Evolutionary conservation across 2,888 invertebrate species (phyloP), one percentile per base, ranked within the genome.

Genomic region (Autographa pulchrina): DNA sequence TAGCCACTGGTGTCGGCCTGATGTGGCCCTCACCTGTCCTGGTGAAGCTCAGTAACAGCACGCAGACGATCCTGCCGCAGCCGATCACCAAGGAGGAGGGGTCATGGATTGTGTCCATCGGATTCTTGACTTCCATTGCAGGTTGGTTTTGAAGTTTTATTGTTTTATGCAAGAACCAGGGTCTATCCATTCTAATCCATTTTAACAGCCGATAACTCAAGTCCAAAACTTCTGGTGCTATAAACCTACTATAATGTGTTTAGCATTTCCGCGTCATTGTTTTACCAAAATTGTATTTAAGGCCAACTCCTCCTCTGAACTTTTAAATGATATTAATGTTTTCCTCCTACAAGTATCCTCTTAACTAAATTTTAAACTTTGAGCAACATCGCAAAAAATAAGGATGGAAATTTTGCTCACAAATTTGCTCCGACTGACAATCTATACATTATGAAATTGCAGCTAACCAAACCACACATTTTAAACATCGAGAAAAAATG

Each of bases 1-100:
- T 80, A 0, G 54, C 54, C 11, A 56, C 54, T 20, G 54, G 54
- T 25, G 54, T 56, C 8, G 25, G 20, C 2, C 54, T 56, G 20
- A 20, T 13, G 54, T 91, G 91, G 91, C 69, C 88, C 0, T 91
- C 91, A 0, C 90, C 91, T 0, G 85, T 87, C 1, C 70, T 91
- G 16, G 85, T 89, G 20, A 90, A 89, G 68, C 70, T 91, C 16
- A 75, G 68, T 3, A 77, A 88, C 35, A 74, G 59, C 0, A 84
- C 78, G 0, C 74, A 85, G 58, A 82, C 87, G 0, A 70, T 83
- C 0, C 75, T 91, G 0, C 52, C 77, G 0, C 70, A 74, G 9
- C 78, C 85, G 0, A 72, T 91, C 20, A 89, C 86, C 0, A 84
- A 82, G 0, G 84, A 83, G 1, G 88, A 90, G 61, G 89, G 86